phyloP scores from a whole-genome alignment of 2,113 vertebrate genomes.

The Mesitornis unicolor region DNA sequence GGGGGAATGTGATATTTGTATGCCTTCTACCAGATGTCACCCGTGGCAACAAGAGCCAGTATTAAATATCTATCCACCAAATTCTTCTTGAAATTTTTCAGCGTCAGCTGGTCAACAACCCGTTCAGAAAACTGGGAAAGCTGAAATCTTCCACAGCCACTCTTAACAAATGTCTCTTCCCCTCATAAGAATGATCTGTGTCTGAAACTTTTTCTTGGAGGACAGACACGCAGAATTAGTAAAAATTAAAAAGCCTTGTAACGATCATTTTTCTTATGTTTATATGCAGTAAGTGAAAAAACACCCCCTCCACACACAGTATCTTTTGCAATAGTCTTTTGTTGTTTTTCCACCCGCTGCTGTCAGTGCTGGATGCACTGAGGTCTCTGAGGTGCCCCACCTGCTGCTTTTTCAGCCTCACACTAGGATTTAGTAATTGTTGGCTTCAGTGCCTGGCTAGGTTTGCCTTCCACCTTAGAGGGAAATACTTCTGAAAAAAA shows the following conservation, averaged over 20 bases:
- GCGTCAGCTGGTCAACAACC: constrained; percentile 30
- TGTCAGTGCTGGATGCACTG: not conserved
- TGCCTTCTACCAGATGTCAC: constrained; percentile 43
- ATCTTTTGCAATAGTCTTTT: not conserved
- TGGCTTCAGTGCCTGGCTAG: not conserved
- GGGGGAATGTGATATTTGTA: not conserved
- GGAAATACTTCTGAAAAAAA: not conserved
- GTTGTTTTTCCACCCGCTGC: not conserved
- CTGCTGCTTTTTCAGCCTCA: not conserved
- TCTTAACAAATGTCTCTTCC: not conserved
- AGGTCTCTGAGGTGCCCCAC: not conserved
- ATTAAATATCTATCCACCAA: constrained; percentile 45
- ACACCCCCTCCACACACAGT: not conserved
- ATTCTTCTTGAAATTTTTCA: constrained; percentile 34
- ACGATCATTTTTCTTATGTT: not conserved
- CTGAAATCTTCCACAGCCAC: not conserved
- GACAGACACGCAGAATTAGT: not conserved
- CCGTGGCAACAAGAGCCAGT: not conserved
- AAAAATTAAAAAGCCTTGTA: not conserved
- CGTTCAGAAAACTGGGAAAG: constrained; percentile 25
- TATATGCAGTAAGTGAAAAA: not conserved
- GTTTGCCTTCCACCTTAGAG: not conserved
- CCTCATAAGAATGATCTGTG: not conserved
- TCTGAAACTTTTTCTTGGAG: not conserved
- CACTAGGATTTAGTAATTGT: not conserved